A percentile compares a stretch with the other conserved stretches of the same genome.
phyloP scores from a whole-genome alignment of 2,888 invertebrate genomes.

The Sarcophaga variegata region DNA sequence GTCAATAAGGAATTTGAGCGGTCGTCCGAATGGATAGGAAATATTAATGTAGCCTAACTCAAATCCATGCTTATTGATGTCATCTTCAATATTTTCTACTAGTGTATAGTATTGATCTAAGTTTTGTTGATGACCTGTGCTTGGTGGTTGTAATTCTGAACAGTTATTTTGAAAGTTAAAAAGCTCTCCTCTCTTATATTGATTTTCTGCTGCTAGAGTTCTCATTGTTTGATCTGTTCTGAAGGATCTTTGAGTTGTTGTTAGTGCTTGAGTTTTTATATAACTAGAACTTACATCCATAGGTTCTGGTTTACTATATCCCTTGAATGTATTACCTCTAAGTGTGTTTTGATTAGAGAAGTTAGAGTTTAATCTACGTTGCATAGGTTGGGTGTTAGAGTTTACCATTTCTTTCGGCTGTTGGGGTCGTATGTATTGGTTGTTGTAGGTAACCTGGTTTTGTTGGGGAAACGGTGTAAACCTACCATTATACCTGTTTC shows the following conservation, averaged over 20 bases:
- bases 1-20: slow-evolving; percentile 1
- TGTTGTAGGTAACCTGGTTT: not conserved
- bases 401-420: not conserved
- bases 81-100: not conserved
- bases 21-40: not conserved
- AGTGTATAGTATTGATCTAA: not conserved
- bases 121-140: not conserved
- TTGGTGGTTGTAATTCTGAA: slow-evolving; percentile 9
- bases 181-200: too few relatives aligned
- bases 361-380: slow-evolving; percentile 10
- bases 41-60: too few relatives aligned
- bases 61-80: not conserved
- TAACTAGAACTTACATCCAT: slow-evolving; percentile 2
- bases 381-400: not conserved
- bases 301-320: slow-evolving; percentile 14
- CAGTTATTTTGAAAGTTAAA: too few relatives aligned
- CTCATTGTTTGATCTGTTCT: slow-evolving; percentile 9
- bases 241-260: slow-evolving; percentile 12
- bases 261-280: slow-evolving; percentile 18
- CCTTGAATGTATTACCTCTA: slow-evolving; percentile 17
- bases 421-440: slow-evolving; percentile 17
- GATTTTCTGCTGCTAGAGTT: not conserved
- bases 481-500: slow-evolving; percentile 23
- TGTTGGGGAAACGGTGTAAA: slow-evolving; percentile 23
- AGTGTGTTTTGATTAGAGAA: slow-evolving; percentile 7